phyloP scores from a whole-genome alignment of 2,797 vertebrate species.

The Molossus alvarezi region DNA sequence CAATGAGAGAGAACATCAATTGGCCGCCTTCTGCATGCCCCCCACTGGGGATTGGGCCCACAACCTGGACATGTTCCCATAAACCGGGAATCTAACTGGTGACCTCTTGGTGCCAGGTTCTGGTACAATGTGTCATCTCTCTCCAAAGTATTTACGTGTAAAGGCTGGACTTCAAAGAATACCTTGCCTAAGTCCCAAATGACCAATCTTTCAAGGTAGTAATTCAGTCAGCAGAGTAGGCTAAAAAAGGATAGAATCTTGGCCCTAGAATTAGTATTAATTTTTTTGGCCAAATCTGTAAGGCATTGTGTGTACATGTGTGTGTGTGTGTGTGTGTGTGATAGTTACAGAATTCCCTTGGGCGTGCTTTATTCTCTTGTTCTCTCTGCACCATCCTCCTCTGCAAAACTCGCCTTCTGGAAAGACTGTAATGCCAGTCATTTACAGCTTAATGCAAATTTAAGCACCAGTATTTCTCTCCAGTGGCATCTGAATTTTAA shows the following conservation, averaged over 20 bases:
- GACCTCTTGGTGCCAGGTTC: too few species aligned
- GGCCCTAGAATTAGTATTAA: background rate
- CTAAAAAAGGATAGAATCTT: background rate
- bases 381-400: background rate
- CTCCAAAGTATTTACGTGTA: background rate
- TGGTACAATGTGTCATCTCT: background rate
- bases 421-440: constrained; percentile 27
- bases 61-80: too few species aligned
- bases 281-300: constrained; percentile 12
- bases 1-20: too few species aligned
- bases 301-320: background rate
- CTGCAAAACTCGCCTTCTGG: background rate
- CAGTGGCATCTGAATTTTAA: constrained; percentile 64
- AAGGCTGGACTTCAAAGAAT: background rate
- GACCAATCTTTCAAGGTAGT: background rate
- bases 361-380: background rate
- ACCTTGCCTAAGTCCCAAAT: background rate
- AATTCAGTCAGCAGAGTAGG: background rate
- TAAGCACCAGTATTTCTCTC: constrained; percentile 61
- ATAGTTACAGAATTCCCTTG: background rate
- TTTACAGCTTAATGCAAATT: constrained; percentile 65
- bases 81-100: too few species aligned
- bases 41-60: too few species aligned
- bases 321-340: background rate
- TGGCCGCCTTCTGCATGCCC: too few species aligned